These are phyloP conservation scores for Doris montereyensis DNA, from an alignment of 2,888 invertebrate genomes.

Conservation along the genomic window DNA sequence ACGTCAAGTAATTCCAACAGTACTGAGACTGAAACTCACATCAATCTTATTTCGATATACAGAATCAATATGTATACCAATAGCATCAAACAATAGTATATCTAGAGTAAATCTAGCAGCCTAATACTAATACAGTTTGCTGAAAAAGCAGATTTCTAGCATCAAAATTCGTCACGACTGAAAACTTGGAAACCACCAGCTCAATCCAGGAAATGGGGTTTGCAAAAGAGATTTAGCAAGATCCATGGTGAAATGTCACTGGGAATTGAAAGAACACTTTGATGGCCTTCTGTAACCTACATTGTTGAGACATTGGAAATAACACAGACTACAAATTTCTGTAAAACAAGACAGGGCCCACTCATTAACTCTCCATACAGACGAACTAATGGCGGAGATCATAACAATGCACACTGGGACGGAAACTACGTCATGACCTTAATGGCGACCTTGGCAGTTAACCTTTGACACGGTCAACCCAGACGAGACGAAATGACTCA, in stretches of 20 bases:
- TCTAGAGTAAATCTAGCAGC: too few relatives aligned
- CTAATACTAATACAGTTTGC: not conserved
- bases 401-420: conserved; percentile 51
- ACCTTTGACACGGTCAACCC: conserved; percentile 45
- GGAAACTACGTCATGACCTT: conserved; percentile 52
- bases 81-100: too few relatives aligned
- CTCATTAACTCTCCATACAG: conserved; percentile 27
- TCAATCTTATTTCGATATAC: too few relatives aligned
- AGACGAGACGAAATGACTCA: too few relatives aligned
- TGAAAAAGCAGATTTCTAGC: too few relatives aligned
- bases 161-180: too few relatives aligned
- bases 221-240: conserved; percentile 8
- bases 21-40: too few relatives aligned
- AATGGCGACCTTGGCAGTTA: conserved; percentile 45
- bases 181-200: not conserved
- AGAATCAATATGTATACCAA: too few relatives aligned
- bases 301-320: conserved; percentile 37
- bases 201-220: conserved; percentile 14
- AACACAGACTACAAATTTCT: conserved; percentile 8
- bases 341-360: conserved; percentile 41
- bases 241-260: conserved; percentile 31
- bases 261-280: conserved; percentile 21
- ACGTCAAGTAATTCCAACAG: too few relatives aligned
- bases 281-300: conserved; percentile 23
- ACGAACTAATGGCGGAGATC: conserved; percentile 51